Conservation (phyloP, 2,113 vertebrate genomes). For the Leucopsar rothschildi region DNA sequence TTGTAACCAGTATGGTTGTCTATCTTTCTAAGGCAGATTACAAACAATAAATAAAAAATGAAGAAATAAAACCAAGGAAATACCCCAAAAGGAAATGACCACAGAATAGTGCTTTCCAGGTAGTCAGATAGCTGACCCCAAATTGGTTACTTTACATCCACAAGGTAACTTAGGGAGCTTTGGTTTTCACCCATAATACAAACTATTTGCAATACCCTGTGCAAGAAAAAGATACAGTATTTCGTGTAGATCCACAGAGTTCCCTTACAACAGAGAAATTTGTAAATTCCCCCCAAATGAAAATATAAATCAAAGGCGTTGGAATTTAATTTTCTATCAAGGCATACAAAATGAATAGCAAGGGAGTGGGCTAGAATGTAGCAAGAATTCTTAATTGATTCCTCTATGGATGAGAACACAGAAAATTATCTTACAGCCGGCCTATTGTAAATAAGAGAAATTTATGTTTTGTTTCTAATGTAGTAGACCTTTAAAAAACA, state of each 20-base stretch:
- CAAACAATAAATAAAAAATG: background rate
- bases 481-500: conserved; percentile 17
- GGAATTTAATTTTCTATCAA: background rate
- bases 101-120: background rate
- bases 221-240: background rate
- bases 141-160: background rate
- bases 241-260: background rate
- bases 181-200: background rate
- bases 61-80: background rate
- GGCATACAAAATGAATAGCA: background rate
- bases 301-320: background rate
- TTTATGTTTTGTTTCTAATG: background rate
- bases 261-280: background rate
- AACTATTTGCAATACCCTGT: background rate
- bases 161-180: background rate
- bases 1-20: background rate
- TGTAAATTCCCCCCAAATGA: background rate
- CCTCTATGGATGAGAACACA: background rate
- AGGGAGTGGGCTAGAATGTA: background rate
- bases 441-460: conserved; percentile 17
- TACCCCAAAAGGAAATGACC: background rate
- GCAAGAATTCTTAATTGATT: conserved; percentile 6
- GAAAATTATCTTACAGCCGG: background rate
- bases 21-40: background rate
- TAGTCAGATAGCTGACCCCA: background rate